Evolutionary conservation across 2,888 invertebrate genomes (phyloP), one percentile per base, ranked within the genome.

Genomic region (Horisme vitalbata): DNA sequence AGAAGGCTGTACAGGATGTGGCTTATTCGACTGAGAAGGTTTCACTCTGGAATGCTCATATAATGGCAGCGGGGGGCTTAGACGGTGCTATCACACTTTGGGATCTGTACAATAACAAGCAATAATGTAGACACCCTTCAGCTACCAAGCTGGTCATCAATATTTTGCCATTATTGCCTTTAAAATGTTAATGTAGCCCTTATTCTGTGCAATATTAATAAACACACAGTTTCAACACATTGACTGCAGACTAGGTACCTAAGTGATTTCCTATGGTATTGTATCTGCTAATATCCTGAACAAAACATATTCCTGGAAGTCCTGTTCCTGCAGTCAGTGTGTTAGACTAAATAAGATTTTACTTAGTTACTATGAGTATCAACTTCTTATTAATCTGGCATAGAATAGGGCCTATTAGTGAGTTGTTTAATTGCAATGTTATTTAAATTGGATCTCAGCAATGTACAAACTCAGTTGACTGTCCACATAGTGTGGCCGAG

Each of bases 81-180:
- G 95, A 96, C 78, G 94, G 94, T 56, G 92, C 92, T 66, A 93
- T 96, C 59, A 93, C 95, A 3, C 89, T 96, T 43, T 96, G 95
- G 95, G 93, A 95, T 85, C 90, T 96, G 63, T 96, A 95, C 72
- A 95, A 95, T 54, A 71, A 63, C 52, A 86, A 83, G 57, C 71
- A 79, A 57, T 86, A 66, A 71, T 61, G 59, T 64, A 18, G 8
- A 20, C 15, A 31, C 36, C 32, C 2, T 31, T 15, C n/a, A 20
- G 32, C 36, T 30, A 35, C 41, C 28, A 49, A 57, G 55, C n/a
- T 57, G 56, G 34, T 21, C 43, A 44, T 44, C 28, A 44, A 31
- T 15, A 2, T 10, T 48, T 67, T 69, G 73, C 75, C 79, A 77
- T 71, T 73, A 75, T 77, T 77, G 79, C 79, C 77, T 79, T 77